Conservation (phyloP, 2,113 vertebrate genomes). For the Larimichthys polyactis region DNA sequence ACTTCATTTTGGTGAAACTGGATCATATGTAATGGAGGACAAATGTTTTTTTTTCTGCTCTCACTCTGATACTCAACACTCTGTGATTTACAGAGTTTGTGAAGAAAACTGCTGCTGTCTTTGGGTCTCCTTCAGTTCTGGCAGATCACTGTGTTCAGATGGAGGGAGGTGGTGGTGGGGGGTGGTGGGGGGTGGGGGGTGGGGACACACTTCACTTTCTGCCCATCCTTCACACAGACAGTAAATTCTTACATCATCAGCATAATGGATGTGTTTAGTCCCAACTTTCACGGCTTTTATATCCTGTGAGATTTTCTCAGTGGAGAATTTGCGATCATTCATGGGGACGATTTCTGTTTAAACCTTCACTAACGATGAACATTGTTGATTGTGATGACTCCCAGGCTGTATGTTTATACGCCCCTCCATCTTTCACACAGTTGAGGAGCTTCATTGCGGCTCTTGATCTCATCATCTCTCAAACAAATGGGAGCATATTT, state of each 20-base stretch:
- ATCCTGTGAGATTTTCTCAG: background rate
- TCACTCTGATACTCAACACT: no score
- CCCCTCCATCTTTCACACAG: background rate
- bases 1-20: no score
- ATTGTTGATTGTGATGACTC: constrained; percentile 5
- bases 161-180: no score
- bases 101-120: background rate
- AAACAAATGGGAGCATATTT: constrained; percentile 21
- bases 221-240: constrained; percentile 15
- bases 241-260: constrained; percentile 44
- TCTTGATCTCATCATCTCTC: constrained; percentile 17
- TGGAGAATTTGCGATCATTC: constrained; percentile 7
- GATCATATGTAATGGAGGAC: no score
- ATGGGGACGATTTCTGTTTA: background rate
- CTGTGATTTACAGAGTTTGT: no score
- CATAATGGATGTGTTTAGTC: constrained; percentile 27
- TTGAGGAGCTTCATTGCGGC: background rate
- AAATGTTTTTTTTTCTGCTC: background rate
- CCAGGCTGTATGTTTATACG: background rate
- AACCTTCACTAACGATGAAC: constrained; percentile 10
- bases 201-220: constrained; percentile 4
- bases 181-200: no score
- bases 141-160: background rate
- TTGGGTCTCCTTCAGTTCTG: constrained; percentile 7
- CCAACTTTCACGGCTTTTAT: constrained; percentile 10